phyloP scores from a whole-genome alignment of 2,797 vertebrate species.

The Spondyliosoma cantharus region DNA sequence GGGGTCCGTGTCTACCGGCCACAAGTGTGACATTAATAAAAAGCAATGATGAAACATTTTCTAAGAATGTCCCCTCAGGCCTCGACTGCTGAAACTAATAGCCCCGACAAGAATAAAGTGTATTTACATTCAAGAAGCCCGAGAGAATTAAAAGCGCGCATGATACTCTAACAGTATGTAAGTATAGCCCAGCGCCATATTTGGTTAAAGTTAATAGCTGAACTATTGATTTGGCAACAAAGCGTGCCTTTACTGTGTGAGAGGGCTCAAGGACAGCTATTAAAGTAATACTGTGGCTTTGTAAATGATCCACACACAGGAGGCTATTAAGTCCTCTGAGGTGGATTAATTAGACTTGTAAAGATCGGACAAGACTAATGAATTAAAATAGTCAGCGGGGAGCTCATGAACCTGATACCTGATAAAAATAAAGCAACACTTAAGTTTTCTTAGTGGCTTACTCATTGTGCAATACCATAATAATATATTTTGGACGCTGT shows the following conservation, averaged over 20 bases:
- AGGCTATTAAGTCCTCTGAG: conserved; percentile 7
- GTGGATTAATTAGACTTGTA: conserved; percentile 16
- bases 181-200: conserved; percentile 39
- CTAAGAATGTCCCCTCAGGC: conserved; percentile 29
- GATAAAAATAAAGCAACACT: background rate
- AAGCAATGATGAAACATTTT: conserved; percentile 45
- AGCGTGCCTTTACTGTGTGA: conserved; percentile 25
- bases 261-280: conserved; percentile 53
- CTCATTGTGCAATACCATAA: background rate
- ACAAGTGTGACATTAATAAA: conserved; percentile 57
- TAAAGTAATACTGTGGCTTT: conserved; percentile 45
- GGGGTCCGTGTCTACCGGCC: conserved; percentile 36
- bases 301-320: conserved; percentile 59
- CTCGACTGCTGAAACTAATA: conserved; percentile 21
- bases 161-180: conserved; percentile 14
- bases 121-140: conserved; percentile 28
- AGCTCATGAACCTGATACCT: background rate
- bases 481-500: too few species aligned
- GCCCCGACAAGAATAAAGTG: conserved; percentile 24
- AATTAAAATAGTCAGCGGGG: conserved; percentile 13
- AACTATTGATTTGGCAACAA: conserved; percentile 68
- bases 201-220: conserved; percentile 65
- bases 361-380: conserved; percentile 13
- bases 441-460: background rate
- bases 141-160: conserved; percentile 17